Percentiles rank a stretch among this genome's conserved stretches.
phyloP scores from a whole-genome alignment of 2,888 invertebrate species.

The Pseudococcus longispinus region DNA sequence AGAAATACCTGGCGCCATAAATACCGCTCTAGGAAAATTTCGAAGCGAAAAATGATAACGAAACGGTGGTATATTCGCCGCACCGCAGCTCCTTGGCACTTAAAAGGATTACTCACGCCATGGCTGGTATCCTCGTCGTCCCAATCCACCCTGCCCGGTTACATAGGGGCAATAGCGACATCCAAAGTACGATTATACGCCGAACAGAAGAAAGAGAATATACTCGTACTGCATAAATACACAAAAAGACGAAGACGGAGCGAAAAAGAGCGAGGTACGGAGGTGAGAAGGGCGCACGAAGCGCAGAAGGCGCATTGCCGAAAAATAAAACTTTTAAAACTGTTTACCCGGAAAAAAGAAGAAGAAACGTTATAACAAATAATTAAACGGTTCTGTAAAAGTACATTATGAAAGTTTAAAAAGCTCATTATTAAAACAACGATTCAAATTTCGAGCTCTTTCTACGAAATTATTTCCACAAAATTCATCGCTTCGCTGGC shows the following conservation, averaged over 20 bases:
- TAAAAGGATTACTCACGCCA: background rate
- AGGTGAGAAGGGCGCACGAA: background rate
- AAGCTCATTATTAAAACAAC: slow-evolving; percentile 44
- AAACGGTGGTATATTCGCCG: background rate
- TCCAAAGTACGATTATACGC: too few species aligned
- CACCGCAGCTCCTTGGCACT: background rate
- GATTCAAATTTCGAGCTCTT: slow-evolving; percentile 21
- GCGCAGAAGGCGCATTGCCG: slow-evolving; percentile 14
- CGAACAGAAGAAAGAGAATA: background rate
- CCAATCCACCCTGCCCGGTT: background rate
- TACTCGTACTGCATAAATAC: background rate
- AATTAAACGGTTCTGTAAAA: slow-evolving; percentile 42
- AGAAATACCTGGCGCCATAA: too few species aligned
- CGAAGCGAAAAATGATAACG: too few species aligned
- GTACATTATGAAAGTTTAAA: slow-evolving; percentile 44
- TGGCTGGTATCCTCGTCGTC: background rate
- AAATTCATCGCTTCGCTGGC: slow-evolving; percentile 4
- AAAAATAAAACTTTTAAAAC: slow-evolving; percentile 41
- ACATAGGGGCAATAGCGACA: background rate
- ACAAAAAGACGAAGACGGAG: background rate
- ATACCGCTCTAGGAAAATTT: too few species aligned
- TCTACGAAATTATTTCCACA: slow-evolving; percentile 45
- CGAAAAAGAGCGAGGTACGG: background rate
- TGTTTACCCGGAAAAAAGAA: slow-evolving; percentile 20
- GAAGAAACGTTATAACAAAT: slow-evolving; percentile 46